Evolutionary conservation across 2,888 invertebrate genomes (phyloP), one percentile per base, ranked within the genome.

Genomic region (Crepidodera aurea): DNA sequence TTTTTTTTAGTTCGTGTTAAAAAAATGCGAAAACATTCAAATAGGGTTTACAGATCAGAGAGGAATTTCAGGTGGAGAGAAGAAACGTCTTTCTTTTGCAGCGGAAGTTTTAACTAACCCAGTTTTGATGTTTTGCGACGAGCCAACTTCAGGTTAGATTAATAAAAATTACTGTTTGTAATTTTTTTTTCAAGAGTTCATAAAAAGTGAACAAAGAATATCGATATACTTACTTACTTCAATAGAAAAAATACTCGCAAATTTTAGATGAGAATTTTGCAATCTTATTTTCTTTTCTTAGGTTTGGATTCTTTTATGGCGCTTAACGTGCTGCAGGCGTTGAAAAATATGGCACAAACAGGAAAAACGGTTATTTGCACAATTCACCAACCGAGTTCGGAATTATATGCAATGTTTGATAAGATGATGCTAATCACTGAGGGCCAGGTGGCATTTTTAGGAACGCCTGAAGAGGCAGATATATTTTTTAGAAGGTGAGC

Each of bases 91-190:
- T 8, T 93, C 97, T 0, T 97, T 99, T 78, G 98, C 98, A 13
- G 93, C 96, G n/a, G 98, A 98, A 83, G 91, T 96, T 1, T 83
- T 98, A 42, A 98, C 96, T 0, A 94, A 98, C 83, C 98, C 98
- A 0, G 90, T 94, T 0, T 83, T 98, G 40, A 88, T 98, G 86
- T 95, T 98, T 78, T 97, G 97, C 78, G 98, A 98, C 76, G 98
- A 98, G 76, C 98, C 98, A 0, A 98, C 98, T 0, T 96, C 96
- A 0, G 73, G 73, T 44, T 39, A 1, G 39, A n/a, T n/a, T n/a
- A n/a, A n/a, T n/a, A n/a, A n/a, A n/a, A n/a, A n/a, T n/a, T n/a
- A n/a, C n/a, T n/a, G n/a, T n/a, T n/a, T n/a, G n/a, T n/a, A n/a
- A n/a, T n/a, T n/a, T n/a, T n/a, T n/a, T n/a, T n/a, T n/a, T n/a